phyloP scores from a whole-genome alignment of 1,140 invertebrate genomes.

The Zelostemma sp. region DNA sequence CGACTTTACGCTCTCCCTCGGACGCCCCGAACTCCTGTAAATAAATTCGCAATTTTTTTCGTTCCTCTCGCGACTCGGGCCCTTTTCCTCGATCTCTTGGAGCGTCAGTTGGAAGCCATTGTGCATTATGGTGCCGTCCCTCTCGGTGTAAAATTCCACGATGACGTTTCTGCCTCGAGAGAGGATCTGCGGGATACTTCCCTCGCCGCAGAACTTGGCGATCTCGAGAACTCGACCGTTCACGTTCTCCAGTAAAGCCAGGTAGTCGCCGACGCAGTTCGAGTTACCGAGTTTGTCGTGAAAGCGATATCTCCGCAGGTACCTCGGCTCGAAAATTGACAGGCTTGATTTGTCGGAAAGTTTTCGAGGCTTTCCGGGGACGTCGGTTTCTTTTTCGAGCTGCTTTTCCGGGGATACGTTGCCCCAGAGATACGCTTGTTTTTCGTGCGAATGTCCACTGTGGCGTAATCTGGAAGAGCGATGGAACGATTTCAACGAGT shows the following conservation, averaged over 20 bases:
- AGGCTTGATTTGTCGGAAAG: conserved; percentile 15
- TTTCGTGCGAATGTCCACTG: conserved; percentile 20
- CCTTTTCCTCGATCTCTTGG: conserved; percentile 51
- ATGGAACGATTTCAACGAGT: too few relatives aligned
- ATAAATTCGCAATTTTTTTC: conserved; percentile 53
- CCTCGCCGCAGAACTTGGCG: conserved; percentile 57
- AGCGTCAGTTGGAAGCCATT: conserved; percentile 59
- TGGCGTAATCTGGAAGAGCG: conserved; percentile 30
- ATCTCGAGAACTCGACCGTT: conserved; percentile 56
- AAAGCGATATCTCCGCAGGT: conserved; percentile 27
- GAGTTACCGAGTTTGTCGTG: conserved; percentile 34
- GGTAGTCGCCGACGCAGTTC: conserved; percentile 56
- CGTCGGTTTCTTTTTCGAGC: conserved; percentile 17
- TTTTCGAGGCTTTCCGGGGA: conserved; percentile 16
- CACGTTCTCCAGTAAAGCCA: conserved; percentile 55
- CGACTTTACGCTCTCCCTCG: conserved; percentile 50
- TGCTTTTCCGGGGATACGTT: conserved; percentile 9
- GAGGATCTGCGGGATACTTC: conserved; percentile 56
- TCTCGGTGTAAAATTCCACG: conserved; percentile 55
- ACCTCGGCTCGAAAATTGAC: conserved; percentile 34
- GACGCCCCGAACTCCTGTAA: conserved; percentile 45
- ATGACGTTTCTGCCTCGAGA: conserved; percentile 56
- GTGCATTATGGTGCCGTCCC: conserved; percentile 60
- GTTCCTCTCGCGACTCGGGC: conserved; percentile 21
- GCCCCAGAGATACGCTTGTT: conserved; percentile 13